phyloP scores from a whole-genome alignment of 2,888 invertebrate species.

The Frankliniella intonsa region DNA sequence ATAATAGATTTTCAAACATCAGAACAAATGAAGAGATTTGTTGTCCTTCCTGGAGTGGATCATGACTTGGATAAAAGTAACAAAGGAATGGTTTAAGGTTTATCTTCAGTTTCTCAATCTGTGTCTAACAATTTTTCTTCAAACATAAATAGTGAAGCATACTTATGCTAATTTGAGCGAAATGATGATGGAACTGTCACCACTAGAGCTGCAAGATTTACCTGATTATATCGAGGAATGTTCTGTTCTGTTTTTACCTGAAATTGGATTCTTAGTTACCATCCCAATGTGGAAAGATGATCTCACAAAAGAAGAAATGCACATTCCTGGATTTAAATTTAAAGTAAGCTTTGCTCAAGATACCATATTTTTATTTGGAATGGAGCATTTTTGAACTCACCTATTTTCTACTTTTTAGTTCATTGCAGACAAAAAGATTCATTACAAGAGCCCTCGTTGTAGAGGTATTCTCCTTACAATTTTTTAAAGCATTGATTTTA shows the following conservation, averaged over 20 bases:
- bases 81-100: slow-evolving; percentile 38
- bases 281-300: slow-evolving; percentile 62
- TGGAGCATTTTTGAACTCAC: slow-evolving; percentile 29
- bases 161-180: slow-evolving; percentile 65
- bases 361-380: not conserved
- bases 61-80: slow-evolving; percentile 68
- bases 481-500: slow-evolving; percentile 15
- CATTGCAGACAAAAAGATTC: slow-evolving; percentile 58
- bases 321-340: slow-evolving; percentile 64
- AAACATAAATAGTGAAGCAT: slow-evolving; percentile 57
- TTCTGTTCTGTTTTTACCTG: slow-evolving; percentile 65
- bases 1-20: slow-evolving; percentile 67
- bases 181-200: slow-evolving; percentile 66
- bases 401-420: slow-evolving; percentile 49
- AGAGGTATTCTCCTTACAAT: slow-evolving; percentile 48
- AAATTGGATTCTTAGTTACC: slow-evolving; percentile 72
- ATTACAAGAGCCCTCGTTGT: slow-evolving; percentile 67
- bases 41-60: slow-evolving; percentile 71
- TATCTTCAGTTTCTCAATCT: slow-evolving; percentile 31
- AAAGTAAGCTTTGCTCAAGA: slow-evolving; percentile 52
- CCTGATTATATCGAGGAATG: slow-evolving; percentile 63
- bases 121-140: slow-evolving; percentile 28
- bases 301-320: slow-evolving; percentile 54
- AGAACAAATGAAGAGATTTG: slow-evolving; percentile 60
- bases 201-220: slow-evolving; percentile 62